Conservation (phyloP, 2,113 vertebrate species). For the Prolemur simus region DNA sequence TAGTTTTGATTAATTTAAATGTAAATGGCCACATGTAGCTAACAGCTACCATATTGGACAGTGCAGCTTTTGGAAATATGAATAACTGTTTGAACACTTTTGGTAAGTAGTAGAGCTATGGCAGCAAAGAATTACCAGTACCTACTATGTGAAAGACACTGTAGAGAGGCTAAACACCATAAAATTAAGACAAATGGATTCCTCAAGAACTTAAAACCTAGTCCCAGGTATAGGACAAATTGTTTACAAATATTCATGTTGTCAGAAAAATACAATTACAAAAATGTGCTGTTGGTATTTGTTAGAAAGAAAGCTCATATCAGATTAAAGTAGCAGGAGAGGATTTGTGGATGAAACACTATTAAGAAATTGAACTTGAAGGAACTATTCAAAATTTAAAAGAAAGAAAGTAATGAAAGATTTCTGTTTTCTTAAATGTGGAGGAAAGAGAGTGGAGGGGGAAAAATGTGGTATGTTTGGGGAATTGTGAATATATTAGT, state of each 20-base stretch:
- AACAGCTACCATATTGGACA: background rate
- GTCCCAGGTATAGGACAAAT: background rate
- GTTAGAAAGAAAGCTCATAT: background rate
- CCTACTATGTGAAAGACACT: background rate
- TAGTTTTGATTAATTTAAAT: constrained; percentile 14
- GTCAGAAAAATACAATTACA: background rate
- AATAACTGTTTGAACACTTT: constrained; percentile 9
- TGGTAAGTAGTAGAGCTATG: background rate
- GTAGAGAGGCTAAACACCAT: background rate
- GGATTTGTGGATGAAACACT: background rate
- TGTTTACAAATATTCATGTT: constrained; percentile 14
- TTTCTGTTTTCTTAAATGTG: background rate
- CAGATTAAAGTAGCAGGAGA: background rate
- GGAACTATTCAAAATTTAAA: constrained; percentile 25
- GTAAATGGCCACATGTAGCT: background rate
- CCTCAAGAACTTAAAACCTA: constrained; percentile 5
- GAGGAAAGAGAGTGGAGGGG: background rate
- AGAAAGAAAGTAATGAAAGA: background rate
- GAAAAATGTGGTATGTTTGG: background rate
- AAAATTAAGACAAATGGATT: background rate
- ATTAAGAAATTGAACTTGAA: background rate
- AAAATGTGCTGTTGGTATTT: background rate
- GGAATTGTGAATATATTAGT: background rate
- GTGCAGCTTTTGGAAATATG: background rate
- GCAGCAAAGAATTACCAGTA: background rate